Evolutionary conservation across 2,888 invertebrate genomes (phyloP).

Genomic region (Perizoma affinitatum): DNA sequence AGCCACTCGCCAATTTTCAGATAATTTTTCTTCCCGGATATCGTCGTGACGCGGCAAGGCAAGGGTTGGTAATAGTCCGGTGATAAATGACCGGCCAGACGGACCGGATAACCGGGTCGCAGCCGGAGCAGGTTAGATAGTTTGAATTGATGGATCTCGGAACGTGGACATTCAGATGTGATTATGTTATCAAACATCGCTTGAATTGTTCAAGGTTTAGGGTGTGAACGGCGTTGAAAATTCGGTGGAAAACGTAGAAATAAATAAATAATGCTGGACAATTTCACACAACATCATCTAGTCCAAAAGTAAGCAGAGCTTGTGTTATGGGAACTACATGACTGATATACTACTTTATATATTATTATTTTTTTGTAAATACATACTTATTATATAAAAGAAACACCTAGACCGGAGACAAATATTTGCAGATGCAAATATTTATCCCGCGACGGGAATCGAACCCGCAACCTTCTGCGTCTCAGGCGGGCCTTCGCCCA

Average conservation of each 20-base stretch:
- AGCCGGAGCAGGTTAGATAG: constrained; percentile 63
- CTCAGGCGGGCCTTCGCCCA: no score
- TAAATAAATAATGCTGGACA: no score
- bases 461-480: no score
- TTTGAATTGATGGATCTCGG: constrained; percentile 63
- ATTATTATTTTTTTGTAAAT: no score
- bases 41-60: constrained; percentile 54
- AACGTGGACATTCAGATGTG: constrained; percentile 25
- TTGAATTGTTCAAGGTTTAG: constrained; percentile 1
- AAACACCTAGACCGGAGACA: no score
- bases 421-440: no score
- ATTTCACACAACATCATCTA: no score
- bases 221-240: neutral
- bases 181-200: constrained; percentile 25
- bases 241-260: neutral
- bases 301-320: no score
- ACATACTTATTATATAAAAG: no score
- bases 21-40: constrained; percentile 74
- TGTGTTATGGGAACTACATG: no score
- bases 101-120: constrained; percentile 69
- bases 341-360: no score
- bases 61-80: constrained; percentile 71
- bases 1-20: constrained; percentile 45
- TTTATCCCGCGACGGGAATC: no score
- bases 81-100: constrained; percentile 71